phyloP scores from a whole-genome alignment of 2,888 invertebrate species.

The Acleris holmiana region DNA sequence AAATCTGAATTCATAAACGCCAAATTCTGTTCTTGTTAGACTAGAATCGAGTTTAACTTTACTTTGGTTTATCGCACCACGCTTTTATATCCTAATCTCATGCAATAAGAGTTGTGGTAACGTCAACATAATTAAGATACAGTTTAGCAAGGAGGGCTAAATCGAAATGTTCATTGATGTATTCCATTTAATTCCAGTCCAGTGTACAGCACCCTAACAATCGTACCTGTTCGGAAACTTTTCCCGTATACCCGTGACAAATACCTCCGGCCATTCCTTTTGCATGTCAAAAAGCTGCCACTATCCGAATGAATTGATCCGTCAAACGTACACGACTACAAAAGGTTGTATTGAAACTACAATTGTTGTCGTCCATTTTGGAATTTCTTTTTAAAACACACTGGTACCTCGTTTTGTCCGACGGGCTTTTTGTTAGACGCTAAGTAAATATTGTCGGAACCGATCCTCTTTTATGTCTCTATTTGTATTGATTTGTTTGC shows the following conservation, averaged over 20 bases:
- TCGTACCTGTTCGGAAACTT: constrained; percentile 42
- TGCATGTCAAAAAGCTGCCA: constrained; percentile 72
- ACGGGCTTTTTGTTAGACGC: constrained; percentile 17
- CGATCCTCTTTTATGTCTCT: constrained; percentile 16
- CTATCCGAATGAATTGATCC: constrained; percentile 71
- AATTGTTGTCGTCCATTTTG: constrained; percentile 49
- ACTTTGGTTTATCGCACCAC: no score
- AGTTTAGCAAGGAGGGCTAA: no score
- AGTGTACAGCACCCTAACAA: constrained; percentile 21
- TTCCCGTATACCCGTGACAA: constrained; percentile 60
- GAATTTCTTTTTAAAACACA: constrained; percentile 30
- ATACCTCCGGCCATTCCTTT: constrained; percentile 63
- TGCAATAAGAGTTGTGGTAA: no score
- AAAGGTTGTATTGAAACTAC: constrained; percentile 59
- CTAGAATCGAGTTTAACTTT: no score
- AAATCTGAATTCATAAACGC: no score
- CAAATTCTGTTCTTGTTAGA: no score
- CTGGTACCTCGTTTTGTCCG: constrained; percentile 10
- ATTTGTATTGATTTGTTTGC: constrained; percentile 10
- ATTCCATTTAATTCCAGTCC: background rate
- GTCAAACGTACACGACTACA: constrained; percentile 64
- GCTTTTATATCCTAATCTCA: no score
- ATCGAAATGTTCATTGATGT: no score
- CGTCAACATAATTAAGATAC: no score
- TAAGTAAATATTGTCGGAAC: constrained; percentile 25